Evolutionary conservation across 2,888 invertebrate species (phyloP), one percentile per base, ranked within the genome.

Genomic region (Elegia similella): DNA sequence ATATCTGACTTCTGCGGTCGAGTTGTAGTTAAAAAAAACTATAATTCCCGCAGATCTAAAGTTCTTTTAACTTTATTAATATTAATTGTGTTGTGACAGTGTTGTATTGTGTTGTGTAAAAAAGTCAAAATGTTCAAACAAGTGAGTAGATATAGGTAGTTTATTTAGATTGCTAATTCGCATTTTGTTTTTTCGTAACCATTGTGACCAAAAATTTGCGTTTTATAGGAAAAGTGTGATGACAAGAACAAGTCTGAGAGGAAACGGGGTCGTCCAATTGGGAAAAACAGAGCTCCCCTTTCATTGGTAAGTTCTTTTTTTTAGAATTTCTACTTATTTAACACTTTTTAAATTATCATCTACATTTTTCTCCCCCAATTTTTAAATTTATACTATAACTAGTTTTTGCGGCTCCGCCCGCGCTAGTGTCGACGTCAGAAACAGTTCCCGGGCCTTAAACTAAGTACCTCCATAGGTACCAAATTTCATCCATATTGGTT

Each of bases 261-360:
- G 13, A 29, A n/a, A 12, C 71, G 82, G 0, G 83, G 83, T 0
- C 66, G 82, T 47, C 82, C 83, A 0, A 55, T 68, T 0, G 82
- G 83, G 6, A 75, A 67, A 42, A 76, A 78, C 54, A 63, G 83
- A 23, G 55, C 65, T 2, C 77, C 82, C 1, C 66, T 82, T 0
- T 72, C 78, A 42, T 55, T 63, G 46, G 83, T 83, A 63, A 67
- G 76, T 66, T 16, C 8, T n/a, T n/a, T n/a, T n/a, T n/a, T n/a
- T n/a, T n/a, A n/a, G n/a, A n/a, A n/a, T n/a, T n/a, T n/a, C n/a
- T n/a, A n/a, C n/a, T n/a, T n/a, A n/a, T n/a, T n/a, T n/a, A n/a
- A n/a, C n/a, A n/a, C n/a, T n/a, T n/a, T n/a, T n/a, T n/a, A n/a
- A n/a, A n/a, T n/a, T n/a, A n/a, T n/a, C n/a, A n/a, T n/a, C n/a